Percentiles rank a stretch among this genome's conserved stretches.
These are phyloP conservation scores for Vulpes ferrilata DNA, from an alignment of 2,113 vertebrate genomes.

Conservation along the genomic window DNA sequence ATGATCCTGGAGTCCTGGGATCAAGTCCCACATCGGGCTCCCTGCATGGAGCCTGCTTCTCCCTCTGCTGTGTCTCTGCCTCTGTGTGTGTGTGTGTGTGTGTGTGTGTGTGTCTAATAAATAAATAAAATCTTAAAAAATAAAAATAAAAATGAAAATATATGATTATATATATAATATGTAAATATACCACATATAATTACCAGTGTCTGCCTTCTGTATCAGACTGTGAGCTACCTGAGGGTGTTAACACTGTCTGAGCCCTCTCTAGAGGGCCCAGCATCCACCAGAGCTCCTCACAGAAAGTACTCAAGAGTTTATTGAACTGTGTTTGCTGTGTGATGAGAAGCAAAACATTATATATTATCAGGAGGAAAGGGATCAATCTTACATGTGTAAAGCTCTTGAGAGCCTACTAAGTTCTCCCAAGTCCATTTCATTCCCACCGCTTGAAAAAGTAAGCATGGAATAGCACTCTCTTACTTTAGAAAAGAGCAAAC, in stretches of 20 bases:
- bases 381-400: not conserved
- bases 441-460: not conserved
- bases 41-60: too few species aligned
- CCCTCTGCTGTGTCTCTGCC: too few species aligned
- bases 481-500: conserved; percentile 39
- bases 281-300: not conserved
- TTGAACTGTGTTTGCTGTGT: not conserved
- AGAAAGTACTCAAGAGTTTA: not conserved
- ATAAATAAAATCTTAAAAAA: too few species aligned
- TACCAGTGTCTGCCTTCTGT: conserved; percentile 38
- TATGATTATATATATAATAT: not conserved
- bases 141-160: too few species aligned
- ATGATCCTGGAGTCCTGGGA: too few species aligned
- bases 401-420: not conserved
- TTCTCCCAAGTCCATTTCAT: not conserved
- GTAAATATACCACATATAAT: not conserved
- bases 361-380: not conserved
- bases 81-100: too few species aligned
- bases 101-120: too few species aligned
- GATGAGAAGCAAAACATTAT: not conserved
- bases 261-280: not conserved
- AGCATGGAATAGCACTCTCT: not conserved
- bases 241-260: not conserved
- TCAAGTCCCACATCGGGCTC: too few species aligned
- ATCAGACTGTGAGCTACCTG: not conserved